Evolutionary conservation across 2,797 vertebrate species (phyloP).

Genomic region (Lepidocolaptes lacrymiger): DNA sequence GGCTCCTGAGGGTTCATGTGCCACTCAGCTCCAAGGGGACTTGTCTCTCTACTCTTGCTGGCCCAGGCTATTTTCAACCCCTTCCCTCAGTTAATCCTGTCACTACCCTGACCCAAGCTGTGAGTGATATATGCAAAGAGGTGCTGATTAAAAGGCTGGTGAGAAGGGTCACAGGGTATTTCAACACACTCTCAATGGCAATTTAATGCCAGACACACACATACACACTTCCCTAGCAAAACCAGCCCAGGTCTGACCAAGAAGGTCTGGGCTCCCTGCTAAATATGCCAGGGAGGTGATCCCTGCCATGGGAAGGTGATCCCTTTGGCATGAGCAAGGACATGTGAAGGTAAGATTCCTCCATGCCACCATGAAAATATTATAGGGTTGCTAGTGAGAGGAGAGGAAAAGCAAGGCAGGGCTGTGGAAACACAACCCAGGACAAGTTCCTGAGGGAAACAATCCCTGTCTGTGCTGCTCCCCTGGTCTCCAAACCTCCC

Average conservation of each 20-base stretch:
- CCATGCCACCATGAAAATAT: rapidly evolving
- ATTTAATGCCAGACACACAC: background rate
- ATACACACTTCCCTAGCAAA: rapidly evolving
- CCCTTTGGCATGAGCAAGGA: rapidly evolving
- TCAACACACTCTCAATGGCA: background rate
- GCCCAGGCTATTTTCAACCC: background rate
- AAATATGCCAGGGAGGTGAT: background rate
- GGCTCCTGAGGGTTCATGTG: rapidly evolving
- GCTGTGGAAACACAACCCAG: rapidly evolving
- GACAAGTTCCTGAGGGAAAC: background rate
- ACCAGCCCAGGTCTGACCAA: rapidly evolving
- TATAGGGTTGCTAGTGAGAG: rapidly evolving
- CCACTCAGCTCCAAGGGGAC: background rate
- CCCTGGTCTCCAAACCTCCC: background rate
- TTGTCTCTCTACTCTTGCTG: background rate
- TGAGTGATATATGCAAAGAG: background rate
- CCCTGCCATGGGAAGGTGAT: rapidly evolving
- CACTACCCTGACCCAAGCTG: background rate
- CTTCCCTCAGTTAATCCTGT: background rate
- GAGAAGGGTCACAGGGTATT: background rate
- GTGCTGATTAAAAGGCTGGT: background rate
- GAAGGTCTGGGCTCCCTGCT: background rate
- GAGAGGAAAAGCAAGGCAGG: background rate
- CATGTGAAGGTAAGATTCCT: background rate
- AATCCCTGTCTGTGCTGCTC: rapidly evolving